phyloP scores from a whole-genome alignment of 1,140 invertebrate species.

The honey bee (Apis mellifera) region Amel_HAv3.1 CM009940.2:12149001-12149500 shows the following conservation, averaged over 20 bases:
- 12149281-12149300: slow-evolving; percentile 61
- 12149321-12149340: slow-evolving; percentile 71
- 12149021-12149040: slow-evolving; percentile 16
- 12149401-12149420: slow-evolving; percentile 67
- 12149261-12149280: slow-evolving; percentile 55
- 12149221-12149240: slow-evolving; percentile 73
- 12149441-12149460: slow-evolving; percentile 35
- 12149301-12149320: slow-evolving; percentile 66
- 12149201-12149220: slow-evolving; percentile 73
- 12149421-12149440: slow-evolving; percentile 73
- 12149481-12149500: slow-evolving; percentile 51
- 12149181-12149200: slow-evolving; percentile 70
- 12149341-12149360: slow-evolving; percentile 64
- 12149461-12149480: too few relatives aligned
- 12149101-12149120: slow-evolving; percentile 65
- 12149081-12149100: slow-evolving; percentile 57
- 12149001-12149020: too few relatives aligned
- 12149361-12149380: slow-evolving; percentile 59
- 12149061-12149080: slow-evolving; percentile 52
- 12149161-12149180: slow-evolving; percentile 18
- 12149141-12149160: slow-evolving; percentile 64
- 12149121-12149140: slow-evolving; percentile 78
- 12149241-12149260: slow-evolving; percentile 75
- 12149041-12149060: slow-evolving; percentile 61
- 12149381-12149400: slow-evolving; percentile 45